A percentile compares a stretch with the other conserved stretches of the same genome.
phyloP scores from a whole-genome alignment of 35 echinoderm and acorn worm species.

The Acanthaster planci region DNA sequence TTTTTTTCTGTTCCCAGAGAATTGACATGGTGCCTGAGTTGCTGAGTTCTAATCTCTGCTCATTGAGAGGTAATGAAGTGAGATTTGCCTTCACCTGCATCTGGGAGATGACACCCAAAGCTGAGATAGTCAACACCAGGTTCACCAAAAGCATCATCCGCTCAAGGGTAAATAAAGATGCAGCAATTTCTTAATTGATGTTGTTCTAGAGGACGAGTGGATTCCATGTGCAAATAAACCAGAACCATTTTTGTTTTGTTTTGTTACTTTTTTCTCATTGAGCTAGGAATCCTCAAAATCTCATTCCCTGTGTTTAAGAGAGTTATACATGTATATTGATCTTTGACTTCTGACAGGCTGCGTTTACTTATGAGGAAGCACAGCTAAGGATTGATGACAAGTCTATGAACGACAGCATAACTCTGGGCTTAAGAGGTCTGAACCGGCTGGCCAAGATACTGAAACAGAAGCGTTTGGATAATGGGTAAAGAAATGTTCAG shows the following conservation, averaged over 20 bases:
- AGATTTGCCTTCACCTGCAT: conserved; percentile 92
- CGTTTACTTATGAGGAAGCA: conserved; percentile 92
- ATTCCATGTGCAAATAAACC: too few relatives aligned
- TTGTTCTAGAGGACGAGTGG: too few relatives aligned
- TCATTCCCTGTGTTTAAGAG: too few relatives aligned
- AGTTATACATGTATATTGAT: background rate
- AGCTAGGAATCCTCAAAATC: too few relatives aligned
- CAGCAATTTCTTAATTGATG: too few relatives aligned
- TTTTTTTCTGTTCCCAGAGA: conserved; percentile 60
- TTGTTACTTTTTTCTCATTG: too few relatives aligned
- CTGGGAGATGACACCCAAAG: conserved; percentile 81
- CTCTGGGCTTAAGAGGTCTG: conserved; percentile 74
- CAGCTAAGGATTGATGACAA: conserved; percentile 91
- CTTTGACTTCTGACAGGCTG: conserved; percentile 52
- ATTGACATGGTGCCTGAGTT: conserved; percentile 98
- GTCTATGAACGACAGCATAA: conserved; percentile 71
- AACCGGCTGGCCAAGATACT: conserved; percentile 81
- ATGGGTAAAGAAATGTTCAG: conserved; percentile 61
- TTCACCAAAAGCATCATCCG: conserved; percentile 90
- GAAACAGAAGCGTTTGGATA: conserved; percentile 73
- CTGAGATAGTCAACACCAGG: conserved; percentile 76
- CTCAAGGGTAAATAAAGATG: conserved; percentile 78
- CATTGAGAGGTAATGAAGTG: conserved; percentile 73
- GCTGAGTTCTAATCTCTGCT: conserved; percentile 96
- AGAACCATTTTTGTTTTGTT: too few relatives aligned